A percentile compares a stretch with the other conserved stretches of the same genome.
Evolutionary conservation across 2,888 invertebrate genomes (phyloP).

Genomic region (Rugalucina vietnamica): DNA sequence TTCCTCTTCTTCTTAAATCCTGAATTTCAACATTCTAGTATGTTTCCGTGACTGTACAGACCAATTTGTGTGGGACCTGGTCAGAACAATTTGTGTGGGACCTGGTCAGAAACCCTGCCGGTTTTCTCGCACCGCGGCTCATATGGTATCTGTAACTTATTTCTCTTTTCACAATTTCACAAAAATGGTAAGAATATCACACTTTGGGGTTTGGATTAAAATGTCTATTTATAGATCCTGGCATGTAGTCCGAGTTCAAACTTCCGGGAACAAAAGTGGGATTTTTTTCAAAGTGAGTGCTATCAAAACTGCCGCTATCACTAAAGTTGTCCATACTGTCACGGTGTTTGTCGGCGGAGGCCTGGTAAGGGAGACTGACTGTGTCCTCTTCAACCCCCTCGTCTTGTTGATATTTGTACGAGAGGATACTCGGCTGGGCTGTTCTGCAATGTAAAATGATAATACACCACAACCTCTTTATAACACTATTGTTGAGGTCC

Average conservation of each 20-base stretch:
- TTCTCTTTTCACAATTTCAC: background rate
- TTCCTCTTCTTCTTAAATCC: no score
- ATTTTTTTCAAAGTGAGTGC: constrained; percentile 76
- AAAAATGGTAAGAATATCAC: no score
- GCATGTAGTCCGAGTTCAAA: background rate
- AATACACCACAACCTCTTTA: no score
- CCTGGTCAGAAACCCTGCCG: no score
- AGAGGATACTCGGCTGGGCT: constrained; percentile 87
- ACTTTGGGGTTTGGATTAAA: background rate
- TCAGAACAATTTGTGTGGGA: no score
- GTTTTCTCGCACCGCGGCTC: no score
- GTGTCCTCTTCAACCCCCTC: constrained; percentile 89
- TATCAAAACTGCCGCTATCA: constrained; percentile 73
- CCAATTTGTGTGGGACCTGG: no score
- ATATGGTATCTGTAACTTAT: background rate
- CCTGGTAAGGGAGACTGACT: constrained; percentile 89
- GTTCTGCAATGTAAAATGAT: constrained; percentile 65
- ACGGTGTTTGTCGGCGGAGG: constrained; percentile 59
- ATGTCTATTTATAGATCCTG: background rate
- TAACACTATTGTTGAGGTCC: no score
- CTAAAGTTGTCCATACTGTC: constrained; percentile 60
- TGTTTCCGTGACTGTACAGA: no score
- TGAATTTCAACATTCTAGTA: no score
- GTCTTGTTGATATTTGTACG: constrained; percentile 92
- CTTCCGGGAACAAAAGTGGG: background rate